phyloP scores from a whole-genome alignment of 2,888 invertebrate genomes.

The Mechanitis messenoides region DNA sequence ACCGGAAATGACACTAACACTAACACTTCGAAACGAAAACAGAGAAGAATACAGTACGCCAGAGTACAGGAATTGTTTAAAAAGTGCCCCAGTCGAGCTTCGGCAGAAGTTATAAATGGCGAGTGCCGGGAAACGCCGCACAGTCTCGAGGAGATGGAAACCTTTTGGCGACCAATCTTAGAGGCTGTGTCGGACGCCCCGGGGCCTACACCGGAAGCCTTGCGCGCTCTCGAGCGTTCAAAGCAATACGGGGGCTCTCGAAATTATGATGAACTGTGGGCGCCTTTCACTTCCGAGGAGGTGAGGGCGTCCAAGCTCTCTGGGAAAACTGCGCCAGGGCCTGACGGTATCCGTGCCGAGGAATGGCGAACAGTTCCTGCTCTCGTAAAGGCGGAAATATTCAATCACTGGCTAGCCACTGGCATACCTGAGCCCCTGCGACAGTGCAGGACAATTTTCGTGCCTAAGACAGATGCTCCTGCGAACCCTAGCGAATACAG shows the following conservation, averaged over 20 bases:
- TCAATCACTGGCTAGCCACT: conserved; percentile 22
- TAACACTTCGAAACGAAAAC: too few relatives aligned
- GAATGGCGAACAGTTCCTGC: conserved; percentile 27
- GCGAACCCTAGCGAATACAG: conserved; percentile 34
- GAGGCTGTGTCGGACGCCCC: conserved; percentile 8
- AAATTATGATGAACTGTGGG: conserved; percentile 15
- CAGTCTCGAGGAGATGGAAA: conserved; percentile 22
- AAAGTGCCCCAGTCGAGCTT: conserved; percentile 24
- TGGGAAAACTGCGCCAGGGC: conserved; percentile 28
- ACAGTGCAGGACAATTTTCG: conserved; percentile 30
- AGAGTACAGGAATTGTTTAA: conserved; percentile 20
- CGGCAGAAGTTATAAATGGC: conserved; percentile 26
- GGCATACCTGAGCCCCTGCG: conserved; percentile 24
- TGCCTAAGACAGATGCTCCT: conserved; percentile 31
- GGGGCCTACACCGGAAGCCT: conserved; percentile 13
- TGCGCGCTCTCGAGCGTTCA: conserved; percentile 6
- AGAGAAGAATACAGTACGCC: too few relatives aligned
- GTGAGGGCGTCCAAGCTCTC: conserved; percentile 21
- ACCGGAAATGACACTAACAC: too few relatives aligned
- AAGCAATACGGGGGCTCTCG: conserved; percentile 3
- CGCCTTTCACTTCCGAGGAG: conserved; percentile 26
- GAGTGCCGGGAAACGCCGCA: conserved; percentile 22
- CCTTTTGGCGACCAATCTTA: conserved; percentile 10
- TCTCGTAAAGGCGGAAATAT: conserved; percentile 19
- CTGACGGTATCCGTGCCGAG: conserved; percentile 30